Evolutionary conservation across 30 jellyfish, hydroid and myxozoan genomes (phyloP), one percentile per base, ranked within the genome.

Genomic region (Phacellophora camtschatica): DNA sequence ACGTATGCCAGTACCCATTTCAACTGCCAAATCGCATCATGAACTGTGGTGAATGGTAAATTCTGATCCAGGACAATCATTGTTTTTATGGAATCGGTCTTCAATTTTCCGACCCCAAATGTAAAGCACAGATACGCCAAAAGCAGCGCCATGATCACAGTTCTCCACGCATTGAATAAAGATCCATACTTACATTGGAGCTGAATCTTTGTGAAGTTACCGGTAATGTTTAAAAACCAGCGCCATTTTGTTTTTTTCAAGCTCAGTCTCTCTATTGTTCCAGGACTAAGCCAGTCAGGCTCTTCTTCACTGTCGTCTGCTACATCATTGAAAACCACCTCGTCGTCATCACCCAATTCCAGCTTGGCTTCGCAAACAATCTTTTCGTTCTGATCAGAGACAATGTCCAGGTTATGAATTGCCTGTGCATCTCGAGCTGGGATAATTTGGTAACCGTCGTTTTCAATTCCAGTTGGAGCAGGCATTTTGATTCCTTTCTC

Each of bases 1-100:
- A 80, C 25, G 43, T 48, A 80, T 23, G 84, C 59, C n/a, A 80
- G 68, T n/a, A 54, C 62, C 91, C 91, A 80, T 53, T 80, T 80
- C 1, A 64, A 39, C 39, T 64, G 67, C 84, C 83, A 80, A 7
- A 80, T 36, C 5, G 69, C 91, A 51, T 80, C 91, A 22, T 80
- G 91, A 55, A 46, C 69, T n/a, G 16, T 33, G 7, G 91, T 64
- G 77, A 80, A 80, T 13, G 86, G 72, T 5, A 8, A 29, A 30
- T 64, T 27, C 5, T 9, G 29, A 11, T 73, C 86, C 0, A 74
- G 74, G 24, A 3, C 72, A 6, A 73, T 51, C 1, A 73, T 48
- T 2, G 86, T 74, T 65, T 24, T 53, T 13, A 73, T 73, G 20
- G 18, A 27, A 16, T 51, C 35, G 49, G 25, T 20, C 0, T 1